Evolutionary conservation across 2,113 vertebrate genomes (phyloP).

Genomic region (Cryptotis parvus): DNA sequence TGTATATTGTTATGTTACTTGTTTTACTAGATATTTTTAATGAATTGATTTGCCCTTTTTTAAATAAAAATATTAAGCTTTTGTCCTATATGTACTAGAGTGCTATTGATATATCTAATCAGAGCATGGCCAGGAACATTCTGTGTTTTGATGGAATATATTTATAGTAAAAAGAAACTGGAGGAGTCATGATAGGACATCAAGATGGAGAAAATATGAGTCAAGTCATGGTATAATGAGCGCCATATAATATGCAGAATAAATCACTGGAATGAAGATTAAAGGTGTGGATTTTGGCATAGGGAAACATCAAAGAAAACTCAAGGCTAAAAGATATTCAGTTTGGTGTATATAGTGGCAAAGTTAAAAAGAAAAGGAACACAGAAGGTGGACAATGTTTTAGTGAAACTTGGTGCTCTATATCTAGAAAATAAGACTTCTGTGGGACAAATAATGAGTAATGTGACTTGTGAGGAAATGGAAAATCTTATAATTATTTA

Average conservation of each 20-base stretch:
- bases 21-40: background rate
- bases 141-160: background rate
- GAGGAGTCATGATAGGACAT: fast-evolving
- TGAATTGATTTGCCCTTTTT: too few species aligned
- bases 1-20: background rate
- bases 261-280: too few species aligned
- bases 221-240: background rate
- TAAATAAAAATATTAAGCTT: too few species aligned
- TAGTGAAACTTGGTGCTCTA: background rate
- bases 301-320: background rate
- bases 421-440: background rate
- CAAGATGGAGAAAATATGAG: background rate
- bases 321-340: background rate
- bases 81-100: background rate
- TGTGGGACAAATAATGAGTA: background rate
- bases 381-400: background rate
- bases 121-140: background rate
- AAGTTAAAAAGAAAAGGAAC: background rate
- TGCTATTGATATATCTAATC: background rate
- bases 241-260: too few species aligned
- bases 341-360: background rate
- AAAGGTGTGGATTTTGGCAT: background rate
- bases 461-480: background rate
- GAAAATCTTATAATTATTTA: background rate
- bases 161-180: background rate